Conservation (phyloP, 37 sponge, comb jelly and placozoan species). For the Axinella damicornis region DNA sequence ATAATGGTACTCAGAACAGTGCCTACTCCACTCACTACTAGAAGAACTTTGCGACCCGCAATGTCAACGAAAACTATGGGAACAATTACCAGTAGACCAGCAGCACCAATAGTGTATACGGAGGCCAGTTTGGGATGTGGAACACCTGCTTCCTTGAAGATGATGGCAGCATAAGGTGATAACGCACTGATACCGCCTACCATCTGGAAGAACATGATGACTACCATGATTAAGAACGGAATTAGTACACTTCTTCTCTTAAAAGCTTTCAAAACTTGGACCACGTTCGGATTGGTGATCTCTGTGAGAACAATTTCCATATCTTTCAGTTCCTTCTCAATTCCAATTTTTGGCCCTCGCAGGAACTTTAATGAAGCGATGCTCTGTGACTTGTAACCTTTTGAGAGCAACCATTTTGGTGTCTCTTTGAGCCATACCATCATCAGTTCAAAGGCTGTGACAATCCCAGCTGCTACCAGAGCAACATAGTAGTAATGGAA, state of each 20-base stretch:
- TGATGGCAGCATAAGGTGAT: conserved; percentile 31
- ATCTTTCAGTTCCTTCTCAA: conserved; percentile 30
- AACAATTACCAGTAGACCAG: conserved; percentile 28
- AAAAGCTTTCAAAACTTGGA: conserved; percentile 9
- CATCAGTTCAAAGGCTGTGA: conserved; percentile 27
- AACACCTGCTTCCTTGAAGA: conserved; percentile 41
- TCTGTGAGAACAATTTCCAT: conserved; percentile 37
- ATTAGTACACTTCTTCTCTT: conserved; percentile 6
- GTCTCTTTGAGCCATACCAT: conserved; percentile 43
- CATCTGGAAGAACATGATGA: conserved; percentile 61
- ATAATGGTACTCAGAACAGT: conserved; percentile 37
- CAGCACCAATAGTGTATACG: conserved; percentile 27
- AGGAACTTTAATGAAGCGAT: conserved; percentile 38
- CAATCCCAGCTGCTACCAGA: conserved; percentile 23
- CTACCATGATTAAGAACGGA: conserved; percentile 25
- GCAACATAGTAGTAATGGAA: conserved; percentile 45
- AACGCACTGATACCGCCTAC: conserved; percentile 53
- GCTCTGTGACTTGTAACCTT: conserved; percentile 27
- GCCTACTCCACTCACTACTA: conserved; percentile 46
- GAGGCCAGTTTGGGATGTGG: neutral
- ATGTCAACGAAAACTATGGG: conserved; percentile 55
- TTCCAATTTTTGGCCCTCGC: conserved; percentile 42
- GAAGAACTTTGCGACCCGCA: conserved; percentile 66
- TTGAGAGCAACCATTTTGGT: conserved; percentile 64
- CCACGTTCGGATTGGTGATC: neutral